phyloP scores from a whole-genome alignment of 2,888 invertebrate species.

The Aphidius colemani region DNA sequence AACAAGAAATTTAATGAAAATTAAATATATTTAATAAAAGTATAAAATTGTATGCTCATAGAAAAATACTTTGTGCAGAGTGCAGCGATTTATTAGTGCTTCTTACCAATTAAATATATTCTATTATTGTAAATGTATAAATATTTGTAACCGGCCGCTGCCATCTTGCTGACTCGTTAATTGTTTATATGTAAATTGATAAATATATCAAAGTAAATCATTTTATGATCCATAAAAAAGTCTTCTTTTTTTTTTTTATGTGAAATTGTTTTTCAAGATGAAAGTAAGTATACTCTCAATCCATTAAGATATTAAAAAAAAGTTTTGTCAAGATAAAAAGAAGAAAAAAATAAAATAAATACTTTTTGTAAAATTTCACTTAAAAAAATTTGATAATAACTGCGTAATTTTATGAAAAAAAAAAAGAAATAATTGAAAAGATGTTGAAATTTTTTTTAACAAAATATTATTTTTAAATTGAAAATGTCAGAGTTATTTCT shows the following conservation, averaged over 20 bases:
- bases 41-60: conserved; percentile 6
- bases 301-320: background rate
- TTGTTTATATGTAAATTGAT: conserved; percentile 10
- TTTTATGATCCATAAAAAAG: conserved; percentile 12
- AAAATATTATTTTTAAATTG: too few species aligned
- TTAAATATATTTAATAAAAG: conserved; percentile 3
- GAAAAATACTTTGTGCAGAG: conserved; percentile 37
- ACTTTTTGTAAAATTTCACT: background rate
- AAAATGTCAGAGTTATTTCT: background rate
- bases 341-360: background rate
- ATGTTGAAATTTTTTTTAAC: too few species aligned
- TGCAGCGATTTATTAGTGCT: conserved; percentile 44
- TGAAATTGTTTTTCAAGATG: background rate
- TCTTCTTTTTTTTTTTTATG: background rate
- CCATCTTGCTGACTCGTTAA: conserved; percentile 65
- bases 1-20: background rate
- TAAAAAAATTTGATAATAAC: conserved; percentile 1
- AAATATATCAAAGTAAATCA: conserved; percentile 12
- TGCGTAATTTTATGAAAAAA: background rate
- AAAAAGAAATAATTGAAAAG: background rate
- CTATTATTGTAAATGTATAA: conserved; percentile 36
- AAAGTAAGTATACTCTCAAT: background rate
- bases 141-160: conserved; percentile 58
- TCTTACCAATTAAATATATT: conserved; percentile 33
- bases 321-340: background rate